A percentile compares a stretch with the other conserved stretches of the same genome.
These are phyloP conservation scores for Amphimallon solstitiale DNA, from an alignment of 2,888 invertebrate genomes.

Conservation along the genomic window DNA sequence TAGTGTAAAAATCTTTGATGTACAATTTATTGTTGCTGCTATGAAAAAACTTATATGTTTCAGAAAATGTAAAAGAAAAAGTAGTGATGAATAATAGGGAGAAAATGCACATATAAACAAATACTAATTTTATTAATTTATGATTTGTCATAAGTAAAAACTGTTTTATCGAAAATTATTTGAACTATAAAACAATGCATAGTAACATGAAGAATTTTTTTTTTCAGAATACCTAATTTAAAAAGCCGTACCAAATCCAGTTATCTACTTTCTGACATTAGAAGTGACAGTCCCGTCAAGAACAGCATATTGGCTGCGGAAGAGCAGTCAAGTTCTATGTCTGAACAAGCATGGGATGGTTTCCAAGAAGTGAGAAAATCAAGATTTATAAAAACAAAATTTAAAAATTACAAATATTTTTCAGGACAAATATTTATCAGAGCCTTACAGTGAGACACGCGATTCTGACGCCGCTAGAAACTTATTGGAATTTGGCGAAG, in stretches of 20 bases:
- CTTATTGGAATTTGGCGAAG: constrained; percentile 88
- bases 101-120: no score
- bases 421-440: constrained; percentile 91
- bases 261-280: constrained; percentile 58
- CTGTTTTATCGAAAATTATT: no score
- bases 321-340: constrained; percentile 84
- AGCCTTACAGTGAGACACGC: constrained; percentile 87
- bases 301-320: constrained; percentile 73
- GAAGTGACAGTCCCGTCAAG: constrained; percentile 63
- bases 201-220: no score
- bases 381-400: constrained; percentile 18
- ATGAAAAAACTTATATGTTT: no score
- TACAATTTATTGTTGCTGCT: no score
- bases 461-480: constrained; percentile 87
- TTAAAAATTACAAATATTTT: constrained; percentile 51
- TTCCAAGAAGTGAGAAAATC: constrained; percentile 75
- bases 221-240: constrained; percentile 68
- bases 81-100: no score
- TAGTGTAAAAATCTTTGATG: no score
- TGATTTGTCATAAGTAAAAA: no score
- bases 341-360: constrained; percentile 95
- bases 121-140: no score
- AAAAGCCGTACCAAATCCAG: constrained; percentile 69
- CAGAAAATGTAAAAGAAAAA: no score
- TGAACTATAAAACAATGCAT: no score